Base-by-base conservation (phyloP, 1,140 invertebrate genomes). In the Campoletis sonorensis region DNA sequence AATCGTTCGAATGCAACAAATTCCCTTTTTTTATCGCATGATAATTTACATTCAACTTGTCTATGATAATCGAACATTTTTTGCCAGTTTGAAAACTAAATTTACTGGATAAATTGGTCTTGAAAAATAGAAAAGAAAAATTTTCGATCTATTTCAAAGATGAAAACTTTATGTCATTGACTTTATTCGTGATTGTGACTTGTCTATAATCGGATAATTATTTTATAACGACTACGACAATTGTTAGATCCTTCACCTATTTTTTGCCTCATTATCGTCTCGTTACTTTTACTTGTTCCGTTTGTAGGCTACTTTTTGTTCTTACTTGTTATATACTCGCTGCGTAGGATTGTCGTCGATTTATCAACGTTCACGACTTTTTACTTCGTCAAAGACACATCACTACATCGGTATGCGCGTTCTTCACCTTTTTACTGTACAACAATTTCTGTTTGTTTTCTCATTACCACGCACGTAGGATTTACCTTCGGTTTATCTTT, bases 371-470 rank as follows among this genome's bases (percentile, higher is more conserved):
- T 70, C 67, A 15, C 30, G 18, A 49, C 1, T 45, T 21, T 13
- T 72, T 72, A 45, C 70, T 72, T 54, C 26, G 23, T 51, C 8
- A 18, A 73, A 51, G 49, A 75, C 72, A 54, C 72, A 75, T 75
- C 72, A 75, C 72, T 21, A 30, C 72, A 54, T 75, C 26, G 72
- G 72, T 75, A 75, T 75, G 72, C 49, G 37, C 37, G n/a, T 37
- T 71, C n/a, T 75, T 0, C 5, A 23, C 72, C 45, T 49, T 75
- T 75, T 26, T 54, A 75, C 21, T 18, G 49, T 75, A 75, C 40
- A 75, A 75, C 40, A 75, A 54, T 75, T 75, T 75, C 72, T 26
- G 72, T 75, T 75, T 54, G 49, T 75, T 51, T 75, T 54, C 72
- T 75, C 72, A 75, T 49, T 5, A 26, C 37, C n/a, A 72, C 37